These are phyloP conservation scores for Drosophila robusta DNA, from an alignment of 2,888 invertebrate species.

Conservation along the genomic window DNA sequence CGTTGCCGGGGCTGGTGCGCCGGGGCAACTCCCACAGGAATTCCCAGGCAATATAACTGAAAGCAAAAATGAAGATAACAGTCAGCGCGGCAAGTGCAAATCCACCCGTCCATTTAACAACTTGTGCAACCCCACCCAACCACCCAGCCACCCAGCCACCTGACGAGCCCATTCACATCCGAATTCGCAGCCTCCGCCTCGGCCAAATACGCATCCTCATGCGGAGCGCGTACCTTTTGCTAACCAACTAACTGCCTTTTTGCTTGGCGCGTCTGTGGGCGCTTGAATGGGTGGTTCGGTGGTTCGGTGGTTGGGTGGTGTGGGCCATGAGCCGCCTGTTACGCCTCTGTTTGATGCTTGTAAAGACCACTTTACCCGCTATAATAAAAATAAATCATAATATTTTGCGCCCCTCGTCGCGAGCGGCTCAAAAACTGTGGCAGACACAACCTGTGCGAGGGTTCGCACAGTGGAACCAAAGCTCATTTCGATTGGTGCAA, in stretches of 20 bases:
- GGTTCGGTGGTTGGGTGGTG: slow-evolving; percentile 8
- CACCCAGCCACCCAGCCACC: slow-evolving; percentile 28
- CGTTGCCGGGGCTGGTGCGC: slow-evolving; percentile 22
- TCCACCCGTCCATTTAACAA: slow-evolving; percentile 84
- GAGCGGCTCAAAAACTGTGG: slow-evolving; percentile 21
- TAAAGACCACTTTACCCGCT: slow-evolving; percentile 84
- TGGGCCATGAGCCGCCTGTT: slow-evolving; percentile 27
- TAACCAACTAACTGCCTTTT: slow-evolving; percentile 79
- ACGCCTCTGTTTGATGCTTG: slow-evolving; percentile 79
- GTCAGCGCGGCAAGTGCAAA: slow-evolving; percentile 83
- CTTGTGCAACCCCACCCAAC: slow-evolving; percentile 43
- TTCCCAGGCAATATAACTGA: slow-evolving; percentile 83
- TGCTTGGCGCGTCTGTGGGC: slow-evolving; percentile 63
- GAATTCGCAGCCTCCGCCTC: slow-evolving; percentile 21
- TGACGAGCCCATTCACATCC: slow-evolving; percentile 39
- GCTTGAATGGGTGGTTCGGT: slow-evolving; percentile 27
- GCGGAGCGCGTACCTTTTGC: slow-evolving; percentile 53
- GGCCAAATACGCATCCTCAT: slow-evolving; percentile 29
- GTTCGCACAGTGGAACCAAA: slow-evolving; percentile 42
- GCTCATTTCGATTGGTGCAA: background rate
- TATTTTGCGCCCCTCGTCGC: slow-evolving; percentile 72
- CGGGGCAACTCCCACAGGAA: slow-evolving; percentile 77
- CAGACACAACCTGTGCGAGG: slow-evolving; percentile 35
- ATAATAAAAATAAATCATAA: slow-evolving; percentile 85
- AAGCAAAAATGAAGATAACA: slow-evolving; percentile 83